Conservation (phyloP, 64 coral and sea anemone genomes). For the Hydrozoanthus tunicans region DNA sequence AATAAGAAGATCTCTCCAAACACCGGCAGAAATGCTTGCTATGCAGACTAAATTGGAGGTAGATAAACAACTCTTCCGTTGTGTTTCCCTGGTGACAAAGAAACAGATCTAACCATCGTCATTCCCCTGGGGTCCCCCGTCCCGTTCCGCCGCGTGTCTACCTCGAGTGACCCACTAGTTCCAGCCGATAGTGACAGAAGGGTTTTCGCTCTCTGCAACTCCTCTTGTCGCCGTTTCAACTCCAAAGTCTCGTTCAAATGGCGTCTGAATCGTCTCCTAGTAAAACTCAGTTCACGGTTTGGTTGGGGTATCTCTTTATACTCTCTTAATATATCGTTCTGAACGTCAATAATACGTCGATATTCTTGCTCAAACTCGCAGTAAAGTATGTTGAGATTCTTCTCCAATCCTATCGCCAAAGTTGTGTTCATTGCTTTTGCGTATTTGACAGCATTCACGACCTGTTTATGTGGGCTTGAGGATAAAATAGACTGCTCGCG, state of each 20-base stretch:
- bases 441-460: conserved; percentile 23
- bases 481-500: conserved; percentile 18
- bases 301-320: neutral
- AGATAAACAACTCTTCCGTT: conserved; percentile 23
- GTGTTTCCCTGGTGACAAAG: conserved; percentile 31
- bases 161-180: neutral
- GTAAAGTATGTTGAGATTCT: neutral
- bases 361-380: conserved; percentile 35
- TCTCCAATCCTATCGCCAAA: neutral
- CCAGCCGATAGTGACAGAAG: neutral
- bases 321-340: conserved; percentile 18
- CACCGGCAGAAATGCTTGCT: too few species aligned
- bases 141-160: neutral
- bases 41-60: conserved; percentile 11
- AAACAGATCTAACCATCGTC: neutral
- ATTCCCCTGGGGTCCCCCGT: neutral
- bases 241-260: conserved; percentile 18
- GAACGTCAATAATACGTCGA: conserved; percentile 36
- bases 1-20: too few species aligned
- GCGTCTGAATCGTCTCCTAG: conserved; percentile 1
- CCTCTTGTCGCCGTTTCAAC: conserved; percentile 8
- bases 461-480: conserved; percentile 22
- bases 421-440: conserved; percentile 11
- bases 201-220: conserved; percentile 11
- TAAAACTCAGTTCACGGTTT: neutral